Conservation (phyloP, 2,113 vertebrate species). For the Hiodon tergisus region DNA sequence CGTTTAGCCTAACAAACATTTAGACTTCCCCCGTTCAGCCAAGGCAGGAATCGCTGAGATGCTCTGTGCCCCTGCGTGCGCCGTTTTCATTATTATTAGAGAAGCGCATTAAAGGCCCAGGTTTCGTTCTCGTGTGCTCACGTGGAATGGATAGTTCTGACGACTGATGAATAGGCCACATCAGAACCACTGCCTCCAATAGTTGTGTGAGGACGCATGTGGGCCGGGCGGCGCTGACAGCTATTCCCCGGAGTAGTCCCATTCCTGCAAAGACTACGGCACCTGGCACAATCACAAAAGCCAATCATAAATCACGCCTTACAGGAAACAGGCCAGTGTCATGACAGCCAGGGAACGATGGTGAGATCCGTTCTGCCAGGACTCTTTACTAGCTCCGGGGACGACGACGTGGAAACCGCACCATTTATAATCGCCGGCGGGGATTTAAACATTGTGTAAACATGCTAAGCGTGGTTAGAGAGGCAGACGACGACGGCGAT, state of each 20-base stretch:
- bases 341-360: background rate
- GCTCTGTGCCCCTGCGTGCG: too few relatives aligned
- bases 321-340: background rate
- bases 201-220: background rate
- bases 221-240: background rate
- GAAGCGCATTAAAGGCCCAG: too few relatives aligned
- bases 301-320: slow-evolving; percentile 9
- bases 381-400: background rate
- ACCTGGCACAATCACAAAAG: background rate
- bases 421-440: background rate
- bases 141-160: background rate
- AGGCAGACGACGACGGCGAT: background rate
- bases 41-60: too few relatives aligned
- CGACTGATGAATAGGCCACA: background rate
- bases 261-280: background rate
- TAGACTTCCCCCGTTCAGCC: too few relatives aligned
- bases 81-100: too few relatives aligned
- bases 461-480: too few relatives aligned
- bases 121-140: background rate
- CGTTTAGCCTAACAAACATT: too few relatives aligned
- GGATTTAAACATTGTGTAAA: background rate
- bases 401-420: background rate
- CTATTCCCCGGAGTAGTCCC: background rate
- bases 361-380: too few relatives aligned
- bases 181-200: background rate